These are phyloP conservation scores for Volucella bombylans DNA, from an alignment of 2,888 invertebrate species.

Conservation along the genomic window DNA sequence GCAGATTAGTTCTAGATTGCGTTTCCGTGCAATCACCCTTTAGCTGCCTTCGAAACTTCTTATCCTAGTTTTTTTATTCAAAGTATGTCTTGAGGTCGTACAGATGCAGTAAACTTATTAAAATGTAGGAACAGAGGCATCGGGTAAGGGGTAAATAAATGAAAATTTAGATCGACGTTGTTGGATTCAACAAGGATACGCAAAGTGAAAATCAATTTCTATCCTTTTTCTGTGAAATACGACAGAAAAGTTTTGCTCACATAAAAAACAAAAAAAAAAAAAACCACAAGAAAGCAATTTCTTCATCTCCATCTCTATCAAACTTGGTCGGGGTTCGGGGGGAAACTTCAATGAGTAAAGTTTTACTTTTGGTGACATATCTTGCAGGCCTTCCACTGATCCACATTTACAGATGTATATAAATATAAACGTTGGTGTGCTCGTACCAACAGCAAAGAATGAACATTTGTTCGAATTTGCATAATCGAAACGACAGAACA, in stretches of 20 bases:
- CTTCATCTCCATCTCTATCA: slow-evolving; percentile 20
- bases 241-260: slow-evolving; percentile 39
- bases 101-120: neutral
- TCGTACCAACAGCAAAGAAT: no score
- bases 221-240: slow-evolving; percentile 42
- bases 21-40: slow-evolving; percentile 7
- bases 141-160: neutral
- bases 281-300: neutral
- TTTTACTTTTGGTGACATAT: slow-evolving; percentile 52
- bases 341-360: slow-evolving; percentile 51
- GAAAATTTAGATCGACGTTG: neutral
- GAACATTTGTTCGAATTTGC: neutral
- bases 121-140: neutral
- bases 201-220: slow-evolving; percentile 58
- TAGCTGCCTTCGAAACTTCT: neutral
- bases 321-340: neutral
- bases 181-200: slow-evolving; percentile 36
- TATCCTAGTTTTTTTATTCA: slow-evolving; percentile 37
- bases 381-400: slow-evolving; percentile 12
- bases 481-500: slow-evolving; percentile 11
- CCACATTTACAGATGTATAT: neutral
- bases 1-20: neutral
- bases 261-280: slow-evolving; percentile 11
- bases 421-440: neutral
- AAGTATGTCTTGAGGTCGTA: slow-evolving; percentile 34